Percentiles rank a stretch among this genome's conserved stretches.
phyloP scores from a whole-genome alignment of 1,140 invertebrate genomes.

The Phocides pigmalion region DNA sequence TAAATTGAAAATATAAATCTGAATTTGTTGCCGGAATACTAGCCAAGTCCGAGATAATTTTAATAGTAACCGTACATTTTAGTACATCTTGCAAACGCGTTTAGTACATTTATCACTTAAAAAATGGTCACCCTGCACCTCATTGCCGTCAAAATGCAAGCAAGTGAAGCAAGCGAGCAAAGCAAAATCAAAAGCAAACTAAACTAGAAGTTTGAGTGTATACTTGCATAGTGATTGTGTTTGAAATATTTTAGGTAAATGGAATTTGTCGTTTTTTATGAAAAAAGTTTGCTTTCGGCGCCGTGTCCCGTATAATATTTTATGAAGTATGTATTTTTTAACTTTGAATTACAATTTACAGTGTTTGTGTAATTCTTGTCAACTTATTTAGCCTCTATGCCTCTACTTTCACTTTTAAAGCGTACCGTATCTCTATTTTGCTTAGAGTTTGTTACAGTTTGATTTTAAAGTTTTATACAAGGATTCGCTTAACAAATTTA shows the following conservation, averaged over 20 bases:
- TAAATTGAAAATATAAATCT: too few species aligned
- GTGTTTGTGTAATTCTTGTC: slow-evolving; percentile 32
- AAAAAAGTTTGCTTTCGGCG: slow-evolving; percentile 1
- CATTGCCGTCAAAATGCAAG: too few species aligned
- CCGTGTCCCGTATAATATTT: background rate
- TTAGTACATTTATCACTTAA: too few species aligned
- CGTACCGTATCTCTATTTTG: slow-evolving; percentile 14
- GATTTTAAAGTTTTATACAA: background rate
- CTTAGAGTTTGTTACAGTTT: background rate
- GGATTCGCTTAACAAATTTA: background rate
- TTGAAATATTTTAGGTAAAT: slow-evolving; percentile 15
- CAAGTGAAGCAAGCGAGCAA: too few species aligned
- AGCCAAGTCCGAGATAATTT: too few species aligned
- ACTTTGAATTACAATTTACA: background rate
- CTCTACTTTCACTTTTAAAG: slow-evolving; percentile 50
- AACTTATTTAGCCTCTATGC: slow-evolving; percentile 42
- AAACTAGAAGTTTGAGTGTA: too few species aligned
- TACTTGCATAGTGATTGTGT: slow-evolving; percentile 4
- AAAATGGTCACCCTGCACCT: too few species aligned
- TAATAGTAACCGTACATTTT: too few species aligned
- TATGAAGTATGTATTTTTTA: slow-evolving; percentile 5
- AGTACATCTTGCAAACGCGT: too few species aligned
- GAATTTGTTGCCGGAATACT: too few species aligned
- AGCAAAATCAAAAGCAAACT: too few species aligned
- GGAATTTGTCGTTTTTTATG: background rate